Conservation (phyloP, 2,797 vertebrate species). For the Setipinna tenuifilis region DNA sequence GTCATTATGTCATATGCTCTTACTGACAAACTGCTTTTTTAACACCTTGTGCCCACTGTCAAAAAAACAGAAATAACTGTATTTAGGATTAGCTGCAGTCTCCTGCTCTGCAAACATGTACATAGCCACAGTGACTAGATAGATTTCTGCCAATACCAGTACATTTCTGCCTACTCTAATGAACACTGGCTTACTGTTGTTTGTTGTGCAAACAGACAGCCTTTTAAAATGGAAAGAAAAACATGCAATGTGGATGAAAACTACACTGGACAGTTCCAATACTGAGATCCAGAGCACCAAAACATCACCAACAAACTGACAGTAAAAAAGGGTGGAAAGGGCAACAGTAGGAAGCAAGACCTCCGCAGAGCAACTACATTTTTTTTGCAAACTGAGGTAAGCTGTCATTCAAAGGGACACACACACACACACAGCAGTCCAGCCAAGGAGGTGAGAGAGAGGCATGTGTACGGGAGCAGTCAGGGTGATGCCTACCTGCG, state of each 20-base stretch:
- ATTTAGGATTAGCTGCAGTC: neutral
- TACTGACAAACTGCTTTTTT: too few relatives aligned
- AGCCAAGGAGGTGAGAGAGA: neutral
- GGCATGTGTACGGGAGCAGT: neutral
- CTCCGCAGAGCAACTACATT: neutral
- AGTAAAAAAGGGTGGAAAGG: neutral
- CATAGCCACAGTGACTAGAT: neutral
- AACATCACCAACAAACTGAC: constrained; percentile 16
- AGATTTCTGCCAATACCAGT: neutral
- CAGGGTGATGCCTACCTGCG: constrained; percentile 31
- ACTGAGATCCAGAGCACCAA: constrained; percentile 24
- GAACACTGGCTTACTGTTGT: constrained; percentile 5
- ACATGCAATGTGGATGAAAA: constrained; percentile 29
- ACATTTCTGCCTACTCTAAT: constrained; percentile 23
- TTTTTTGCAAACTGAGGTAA: neutral
- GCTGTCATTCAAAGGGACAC: neutral
- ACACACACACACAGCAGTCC: neutral
- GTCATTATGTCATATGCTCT: neutral
- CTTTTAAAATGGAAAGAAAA: neutral
- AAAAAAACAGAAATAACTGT: neutral
- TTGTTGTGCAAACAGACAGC: constrained; percentile 44
- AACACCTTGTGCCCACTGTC: too few relatives aligned
- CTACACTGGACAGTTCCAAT: neutral
- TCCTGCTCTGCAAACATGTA: neutral
- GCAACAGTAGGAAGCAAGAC: constrained; percentile 4